Conservation (phyloP, 2,113 vertebrate species). For the Bagarius yarrelli region DNA sequence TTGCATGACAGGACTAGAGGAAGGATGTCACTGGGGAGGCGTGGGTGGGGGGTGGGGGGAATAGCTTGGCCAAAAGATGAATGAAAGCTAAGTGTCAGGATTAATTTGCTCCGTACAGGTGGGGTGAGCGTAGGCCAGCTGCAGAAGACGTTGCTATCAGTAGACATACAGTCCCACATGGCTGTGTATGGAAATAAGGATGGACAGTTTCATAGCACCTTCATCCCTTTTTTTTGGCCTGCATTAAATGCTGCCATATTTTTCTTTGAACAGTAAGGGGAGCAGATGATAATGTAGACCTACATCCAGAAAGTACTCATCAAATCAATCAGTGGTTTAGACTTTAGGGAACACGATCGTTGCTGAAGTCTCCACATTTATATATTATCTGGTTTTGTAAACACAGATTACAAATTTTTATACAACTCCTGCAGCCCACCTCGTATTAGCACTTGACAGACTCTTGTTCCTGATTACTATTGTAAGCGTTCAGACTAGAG, state of each 20-base stretch:
- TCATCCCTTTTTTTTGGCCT: background rate
- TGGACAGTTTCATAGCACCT: slow-evolving; percentile 26
- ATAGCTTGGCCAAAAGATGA: slow-evolving; percentile 13
- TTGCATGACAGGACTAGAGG: slow-evolving; percentile 57
- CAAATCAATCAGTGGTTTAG: background rate
- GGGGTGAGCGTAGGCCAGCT: slow-evolving; percentile 47
- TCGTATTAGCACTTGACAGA: slow-evolving; percentile 15
- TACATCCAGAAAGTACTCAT: background rate
- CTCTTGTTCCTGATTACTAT: background rate
- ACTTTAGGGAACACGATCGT: background rate
- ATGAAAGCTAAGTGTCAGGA: slow-evolving; percentile 49
- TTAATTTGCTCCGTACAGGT: slow-evolving; percentile 49
- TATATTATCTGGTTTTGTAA: slow-evolving; percentile 3
- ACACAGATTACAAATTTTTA: background rate
- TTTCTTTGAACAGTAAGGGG: background rate
- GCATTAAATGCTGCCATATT: slow-evolving; percentile 36
- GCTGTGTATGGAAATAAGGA: slow-evolving; percentile 49
- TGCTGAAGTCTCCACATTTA: background rate
- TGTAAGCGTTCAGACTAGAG: background rate
- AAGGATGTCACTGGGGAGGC: slow-evolving; percentile 24
- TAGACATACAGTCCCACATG: slow-evolving; percentile 27
- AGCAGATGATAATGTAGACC: background rate
- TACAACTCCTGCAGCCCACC: background rate
- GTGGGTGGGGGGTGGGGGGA: slow-evolving; percentile 36
- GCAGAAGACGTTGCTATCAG: slow-evolving; percentile 48